Evolutionary conservation across 2,797 vertebrate genomes (phyloP).

Genomic region (Mallotus villosus): DNA sequence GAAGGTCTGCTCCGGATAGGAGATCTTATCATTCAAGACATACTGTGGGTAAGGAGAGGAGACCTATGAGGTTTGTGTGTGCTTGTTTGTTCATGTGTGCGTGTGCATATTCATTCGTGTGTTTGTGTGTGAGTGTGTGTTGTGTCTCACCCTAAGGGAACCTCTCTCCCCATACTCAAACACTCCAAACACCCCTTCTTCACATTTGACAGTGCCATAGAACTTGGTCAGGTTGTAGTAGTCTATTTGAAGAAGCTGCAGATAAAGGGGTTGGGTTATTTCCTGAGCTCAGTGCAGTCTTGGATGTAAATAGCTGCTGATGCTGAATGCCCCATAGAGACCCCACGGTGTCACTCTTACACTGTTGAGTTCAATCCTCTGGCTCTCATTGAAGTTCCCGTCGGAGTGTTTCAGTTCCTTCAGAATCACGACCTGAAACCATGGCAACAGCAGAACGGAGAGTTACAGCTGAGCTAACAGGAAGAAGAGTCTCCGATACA

Average conservation of each 20-base stretch:
- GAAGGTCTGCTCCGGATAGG: conserved; percentile 94
- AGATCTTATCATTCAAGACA: conserved; percentile 92
- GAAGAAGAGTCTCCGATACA: no score
- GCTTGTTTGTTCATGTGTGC: not conserved
- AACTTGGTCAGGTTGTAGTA: conserved; percentile 98
- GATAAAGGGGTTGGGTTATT: conserved; percentile 1
- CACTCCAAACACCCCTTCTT: conserved; percentile 87
- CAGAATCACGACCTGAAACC: conserved; percentile 85
- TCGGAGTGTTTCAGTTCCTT: conserved; percentile 89
- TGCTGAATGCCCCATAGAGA: not conserved
- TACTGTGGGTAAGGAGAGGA: conserved; percentile 68
- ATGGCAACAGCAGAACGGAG: not conserved
- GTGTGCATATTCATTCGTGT: not conserved
- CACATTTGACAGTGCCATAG: conserved; percentile 93
- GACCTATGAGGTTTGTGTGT: not conserved
- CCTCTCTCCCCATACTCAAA: conserved; percentile 93
- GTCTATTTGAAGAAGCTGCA: conserved; percentile 91
- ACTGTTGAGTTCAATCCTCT: conserved; percentile 90
- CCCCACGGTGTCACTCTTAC: conserved; percentile 59
- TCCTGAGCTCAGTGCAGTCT: no score
- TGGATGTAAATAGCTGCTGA: not conserved
- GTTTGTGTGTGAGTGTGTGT: not conserved
- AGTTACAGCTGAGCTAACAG: not conserved
- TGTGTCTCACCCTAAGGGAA: conserved; percentile 81
- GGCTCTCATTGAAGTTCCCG: conserved; percentile 86